phyloP scores from a whole-genome alignment of 2,888 invertebrate species.

The Melitaea athalia region DNA sequence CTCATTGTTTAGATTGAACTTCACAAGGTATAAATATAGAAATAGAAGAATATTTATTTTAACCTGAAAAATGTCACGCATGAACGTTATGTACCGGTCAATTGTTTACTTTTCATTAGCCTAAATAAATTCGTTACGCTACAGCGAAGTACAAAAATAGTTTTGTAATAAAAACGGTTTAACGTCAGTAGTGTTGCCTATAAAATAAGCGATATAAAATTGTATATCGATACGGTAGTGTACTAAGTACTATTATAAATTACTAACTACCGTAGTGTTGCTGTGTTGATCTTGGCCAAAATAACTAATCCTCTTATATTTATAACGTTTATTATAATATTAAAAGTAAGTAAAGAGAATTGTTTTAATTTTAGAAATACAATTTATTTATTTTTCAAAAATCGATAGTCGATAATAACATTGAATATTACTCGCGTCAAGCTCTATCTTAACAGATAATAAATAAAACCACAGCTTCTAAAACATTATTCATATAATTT shows the following conservation, averaged over 20 bases:
- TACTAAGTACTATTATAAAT: no score
- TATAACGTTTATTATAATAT: no score
- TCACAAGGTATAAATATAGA: conserved; percentile 12
- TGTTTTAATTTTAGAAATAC: neutral
- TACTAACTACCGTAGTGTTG: neutral
- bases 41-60: conserved; percentile 5
- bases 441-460: neutral
- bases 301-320: no score
- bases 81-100: conserved; percentile 53
- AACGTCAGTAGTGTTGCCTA: conserved; percentile 40
- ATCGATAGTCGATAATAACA: neutral
- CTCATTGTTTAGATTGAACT: conserved; percentile 54
- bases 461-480: neutral
- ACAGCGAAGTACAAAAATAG: conserved; percentile 61
- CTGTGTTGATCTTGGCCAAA: no score
- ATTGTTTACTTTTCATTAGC: conserved; percentile 65
- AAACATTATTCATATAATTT: no score
- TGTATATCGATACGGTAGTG: neutral
- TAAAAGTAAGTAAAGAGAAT: no score
- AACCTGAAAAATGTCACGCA: conserved; percentile 46
- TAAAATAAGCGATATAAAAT: neutral
- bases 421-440: neutral
- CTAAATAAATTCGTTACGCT: conserved; percentile 62
- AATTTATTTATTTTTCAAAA: neutral
- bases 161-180: conserved; percentile 56